These are phyloP conservation scores for Rhizomys pruinosus DNA, from an alignment of 2,113 vertebrate genomes.

Conservation along the genomic window DNA sequence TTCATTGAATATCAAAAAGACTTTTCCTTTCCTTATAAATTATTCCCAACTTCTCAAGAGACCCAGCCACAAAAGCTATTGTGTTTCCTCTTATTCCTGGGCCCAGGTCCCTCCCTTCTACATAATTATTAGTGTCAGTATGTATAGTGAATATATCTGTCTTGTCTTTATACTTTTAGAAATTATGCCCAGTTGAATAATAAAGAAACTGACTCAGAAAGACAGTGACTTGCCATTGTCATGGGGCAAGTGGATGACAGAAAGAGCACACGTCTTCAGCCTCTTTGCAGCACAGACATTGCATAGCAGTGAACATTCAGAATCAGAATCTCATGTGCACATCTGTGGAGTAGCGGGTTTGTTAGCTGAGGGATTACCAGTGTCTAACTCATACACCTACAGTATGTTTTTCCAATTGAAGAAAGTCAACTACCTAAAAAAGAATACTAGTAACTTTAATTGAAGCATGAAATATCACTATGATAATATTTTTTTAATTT, in stretches of 20 bases:
- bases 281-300: background rate
- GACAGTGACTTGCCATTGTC: background rate
- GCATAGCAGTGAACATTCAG: background rate
- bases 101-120: background rate
- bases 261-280: background rate
- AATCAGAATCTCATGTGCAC: background rate
- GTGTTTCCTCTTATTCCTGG: background rate
- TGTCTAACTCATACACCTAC: background rate
- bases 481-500: conserved; percentile 14
- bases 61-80: background rate
- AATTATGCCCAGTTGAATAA: background rate
- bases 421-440: background rate
- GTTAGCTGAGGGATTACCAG: background rate
- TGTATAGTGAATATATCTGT: background rate
- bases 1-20: background rate
- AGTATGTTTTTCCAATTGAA: conserved; percentile 39
- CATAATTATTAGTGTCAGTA: background rate
- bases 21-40: conserved; percentile 49
- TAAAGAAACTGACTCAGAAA: conserved; percentile 28
- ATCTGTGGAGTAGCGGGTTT: background rate
- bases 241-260: background rate
- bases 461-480: conserved; percentile 39
- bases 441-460: conserved; percentile 39
- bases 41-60: conserved; percentile 35
- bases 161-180: conserved; percentile 11